A percentile compares a stretch with the other conserved stretches of the same genome.
Conservation (phyloP, 1,140 invertebrate species). For the Papilio dardanus region DNA sequence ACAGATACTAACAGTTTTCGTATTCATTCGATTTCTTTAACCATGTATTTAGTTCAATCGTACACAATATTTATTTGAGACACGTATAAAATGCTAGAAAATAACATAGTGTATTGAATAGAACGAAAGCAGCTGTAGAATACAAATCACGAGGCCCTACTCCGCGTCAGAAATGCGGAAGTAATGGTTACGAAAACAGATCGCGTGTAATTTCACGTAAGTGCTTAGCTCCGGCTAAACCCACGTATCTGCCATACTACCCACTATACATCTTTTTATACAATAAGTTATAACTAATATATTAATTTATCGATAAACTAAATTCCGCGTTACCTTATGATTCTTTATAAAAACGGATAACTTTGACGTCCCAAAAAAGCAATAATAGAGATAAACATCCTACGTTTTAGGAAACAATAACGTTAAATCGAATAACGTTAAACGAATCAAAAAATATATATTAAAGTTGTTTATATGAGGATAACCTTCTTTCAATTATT, state of each 20-base stretch:
- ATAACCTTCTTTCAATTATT: background rate
- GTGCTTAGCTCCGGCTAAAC: conserved; percentile 2
- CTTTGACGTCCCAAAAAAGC: too few relatives aligned
- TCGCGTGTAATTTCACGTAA: conserved; percentile 32
- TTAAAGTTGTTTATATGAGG: background rate
- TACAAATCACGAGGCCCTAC: conserved; percentile 24
- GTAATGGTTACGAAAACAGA: conserved; percentile 13
- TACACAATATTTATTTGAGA: background rate
- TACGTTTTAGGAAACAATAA: too few relatives aligned
- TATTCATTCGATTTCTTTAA: background rate
- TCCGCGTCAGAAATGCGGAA: conserved; percentile 22
- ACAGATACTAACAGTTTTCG: background rate
- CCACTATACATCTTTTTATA: background rate
- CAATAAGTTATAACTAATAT: background rate
- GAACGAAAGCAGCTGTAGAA: background rate
- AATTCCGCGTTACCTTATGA: too few relatives aligned
- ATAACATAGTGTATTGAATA: background rate
- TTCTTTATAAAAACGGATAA: background rate
- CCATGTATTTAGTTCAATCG: background rate
- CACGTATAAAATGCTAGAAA: background rate
- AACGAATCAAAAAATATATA: background rate
- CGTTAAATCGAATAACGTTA: too few relatives aligned
- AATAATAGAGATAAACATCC: too few relatives aligned
- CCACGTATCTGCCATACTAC: background rate
- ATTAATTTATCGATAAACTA: background rate